Percentiles rank a stretch among this genome's conserved stretches.
These are phyloP conservation scores for Rhagophthalmus giganteus DNA, from an alignment of 2,888 invertebrate genomes.

Conservation along the genomic window DNA sequence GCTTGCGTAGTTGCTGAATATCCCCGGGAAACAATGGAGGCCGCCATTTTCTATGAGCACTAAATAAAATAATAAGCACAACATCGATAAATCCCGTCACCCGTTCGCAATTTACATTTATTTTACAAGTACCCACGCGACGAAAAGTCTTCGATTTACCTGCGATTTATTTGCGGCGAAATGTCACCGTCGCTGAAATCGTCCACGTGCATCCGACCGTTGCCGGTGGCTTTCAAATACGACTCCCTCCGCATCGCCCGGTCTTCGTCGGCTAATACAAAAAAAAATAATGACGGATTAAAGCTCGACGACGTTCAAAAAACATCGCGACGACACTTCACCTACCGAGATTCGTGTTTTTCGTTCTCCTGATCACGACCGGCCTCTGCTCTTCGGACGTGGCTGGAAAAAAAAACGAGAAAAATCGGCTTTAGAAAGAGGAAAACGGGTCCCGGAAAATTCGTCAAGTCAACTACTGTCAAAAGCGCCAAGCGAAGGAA, in stretches of 20 bases:
- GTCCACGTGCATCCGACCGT: constrained; percentile 70
- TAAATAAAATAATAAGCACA: constrained; percentile 46
- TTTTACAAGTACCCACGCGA: constrained; percentile 24
- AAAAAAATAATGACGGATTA: background rate
- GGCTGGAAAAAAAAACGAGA: constrained; percentile 19
- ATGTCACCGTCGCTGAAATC: constrained; percentile 64
- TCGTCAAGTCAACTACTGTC: too few relatives aligned
- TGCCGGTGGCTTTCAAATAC: constrained; percentile 92
- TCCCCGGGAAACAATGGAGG: constrained; percentile 79
- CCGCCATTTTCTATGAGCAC: constrained; percentile 81
- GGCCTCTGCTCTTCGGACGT: constrained; percentile 42
- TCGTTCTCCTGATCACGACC: constrained; percentile 53
- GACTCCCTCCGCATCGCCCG: constrained; percentile 86
- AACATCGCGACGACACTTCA: too few relatives aligned
- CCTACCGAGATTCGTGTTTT: constrained; percentile 55
- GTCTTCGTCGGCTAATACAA: constrained; percentile 73
- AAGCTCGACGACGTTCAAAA: background rate
- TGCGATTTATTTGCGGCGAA: constrained; percentile 61
- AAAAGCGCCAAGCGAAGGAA: constrained; percentile 9
- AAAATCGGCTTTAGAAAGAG: too few relatives aligned
- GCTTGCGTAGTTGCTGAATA: constrained; percentile 75
- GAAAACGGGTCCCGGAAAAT: too few relatives aligned
- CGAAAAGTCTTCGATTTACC: too few relatives aligned
- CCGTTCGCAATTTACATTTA: constrained; percentile 3
- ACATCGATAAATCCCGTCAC: constrained; percentile 15